Conservation (phyloP, 2,888 invertebrate genomes). For the Hirtodrosophila duncani region DNA sequence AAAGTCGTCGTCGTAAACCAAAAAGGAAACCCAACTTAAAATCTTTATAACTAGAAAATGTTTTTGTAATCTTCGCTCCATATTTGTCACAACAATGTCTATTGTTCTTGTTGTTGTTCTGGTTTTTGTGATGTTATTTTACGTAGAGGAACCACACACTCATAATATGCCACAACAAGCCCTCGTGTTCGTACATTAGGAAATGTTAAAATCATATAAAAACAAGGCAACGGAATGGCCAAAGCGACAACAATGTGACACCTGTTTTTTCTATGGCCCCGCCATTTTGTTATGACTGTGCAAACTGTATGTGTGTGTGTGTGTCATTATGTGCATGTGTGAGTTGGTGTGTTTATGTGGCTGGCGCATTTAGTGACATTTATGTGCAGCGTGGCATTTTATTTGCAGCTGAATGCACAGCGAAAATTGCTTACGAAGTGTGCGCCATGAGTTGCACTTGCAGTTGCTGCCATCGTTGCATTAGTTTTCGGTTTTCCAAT, state of each 20-base stretch:
- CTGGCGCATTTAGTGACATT: constrained; percentile 63
- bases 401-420: constrained; percentile 71
- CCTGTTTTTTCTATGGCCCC: constrained; percentile 57
- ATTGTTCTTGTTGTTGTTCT: constrained; percentile 3
- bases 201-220: constrained; percentile 68
- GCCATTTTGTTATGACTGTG: constrained; percentile 25
- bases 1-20: too few relatives aligned
- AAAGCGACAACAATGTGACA: constrained; percentile 66
- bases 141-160: too few relatives aligned
- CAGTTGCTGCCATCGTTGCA: constrained; percentile 31
- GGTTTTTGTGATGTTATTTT: constrained; percentile 28
- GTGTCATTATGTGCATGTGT: constrained; percentile 4
- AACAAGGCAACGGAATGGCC: constrained; percentile 56
- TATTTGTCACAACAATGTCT: constrained; percentile 26
- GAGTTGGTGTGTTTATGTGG: constrained; percentile 44
- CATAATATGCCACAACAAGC: constrained; percentile 59
- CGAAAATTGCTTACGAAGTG: constrained; percentile 64
- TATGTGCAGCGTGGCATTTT: constrained; percentile 66
- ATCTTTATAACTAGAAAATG: too few relatives aligned
- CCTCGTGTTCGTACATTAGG: too few relatives aligned
- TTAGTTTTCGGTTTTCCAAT: background rate
- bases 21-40: too few relatives aligned
- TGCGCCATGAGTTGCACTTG: constrained; percentile 62
- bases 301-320: constrained; percentile 1
- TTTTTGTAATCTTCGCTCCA: constrained; percentile 19